Percentiles rank a stretch among this genome's conserved stretches.
These are phyloP conservation scores for Ostrea edulis DNA, from an alignment of 1,140 invertebrate species.

Conservation along the genomic window DNA sequence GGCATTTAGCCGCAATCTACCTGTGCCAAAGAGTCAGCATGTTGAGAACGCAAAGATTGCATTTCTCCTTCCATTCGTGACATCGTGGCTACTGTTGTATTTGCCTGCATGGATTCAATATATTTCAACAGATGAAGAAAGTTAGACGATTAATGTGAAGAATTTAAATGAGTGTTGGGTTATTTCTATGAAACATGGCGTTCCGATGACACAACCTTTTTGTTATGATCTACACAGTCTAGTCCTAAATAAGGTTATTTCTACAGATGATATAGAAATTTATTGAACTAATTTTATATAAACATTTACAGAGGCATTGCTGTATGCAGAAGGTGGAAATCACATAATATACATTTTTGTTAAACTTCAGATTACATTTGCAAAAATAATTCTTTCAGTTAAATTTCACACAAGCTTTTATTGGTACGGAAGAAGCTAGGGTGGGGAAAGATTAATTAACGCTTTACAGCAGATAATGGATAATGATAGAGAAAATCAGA, in stretches of 20 bases:
- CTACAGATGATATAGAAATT: neutral
- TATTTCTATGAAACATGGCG: neutral
- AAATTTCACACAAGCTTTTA: neutral
- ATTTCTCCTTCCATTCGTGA: constrained; percentile 70
- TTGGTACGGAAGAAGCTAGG: neutral
- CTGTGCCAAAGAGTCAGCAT: constrained; percentile 70
- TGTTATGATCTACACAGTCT: neutral
- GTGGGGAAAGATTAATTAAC: neutral
- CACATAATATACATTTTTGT: neutral
- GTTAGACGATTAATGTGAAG: constrained; percentile 5
- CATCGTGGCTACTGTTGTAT: constrained; percentile 61
- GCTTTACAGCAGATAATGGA: neutral
- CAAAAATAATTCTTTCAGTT: neutral
- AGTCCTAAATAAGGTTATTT: neutral
- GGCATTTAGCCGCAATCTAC: constrained; percentile 57
- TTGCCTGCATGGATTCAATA: constrained; percentile 59
- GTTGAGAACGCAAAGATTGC: constrained; percentile 64
- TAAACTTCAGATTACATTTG: neutral
- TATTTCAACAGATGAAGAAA: constrained; percentile 30
- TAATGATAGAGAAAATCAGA: neutral
- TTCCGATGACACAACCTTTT: neutral
- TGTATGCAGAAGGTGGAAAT: neutral
- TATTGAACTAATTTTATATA: neutral
- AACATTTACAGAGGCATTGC: neutral
- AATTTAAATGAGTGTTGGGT: neutral